These are phyloP conservation scores for Morus bassanus DNA, from an alignment of 2,797 vertebrate genomes.

Conservation along the genomic window DNA sequence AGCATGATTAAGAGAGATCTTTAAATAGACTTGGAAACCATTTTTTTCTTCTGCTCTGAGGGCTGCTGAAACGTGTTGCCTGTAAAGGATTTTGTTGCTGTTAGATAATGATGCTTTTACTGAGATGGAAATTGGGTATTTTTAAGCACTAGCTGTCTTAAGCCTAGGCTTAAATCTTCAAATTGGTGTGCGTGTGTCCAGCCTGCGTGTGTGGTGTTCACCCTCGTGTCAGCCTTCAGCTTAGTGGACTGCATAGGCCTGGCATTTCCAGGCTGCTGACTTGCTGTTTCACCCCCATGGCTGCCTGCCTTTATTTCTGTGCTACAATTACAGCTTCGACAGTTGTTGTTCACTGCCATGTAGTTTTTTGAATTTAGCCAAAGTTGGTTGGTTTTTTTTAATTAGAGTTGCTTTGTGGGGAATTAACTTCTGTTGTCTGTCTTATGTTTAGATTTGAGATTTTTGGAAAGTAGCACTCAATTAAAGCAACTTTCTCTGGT, in stretches of 20 bases:
- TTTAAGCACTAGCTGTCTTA: background rate
- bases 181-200: background rate
- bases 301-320: background rate
- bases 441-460: background rate
- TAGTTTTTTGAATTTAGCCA: background rate
- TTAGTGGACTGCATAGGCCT: accelerated
- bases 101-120: background rate
- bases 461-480: background rate
- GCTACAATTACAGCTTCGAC: background rate
- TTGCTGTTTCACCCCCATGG: no score
- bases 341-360: background rate
- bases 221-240: background rate
- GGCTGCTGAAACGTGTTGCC: background rate
- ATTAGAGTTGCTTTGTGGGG: background rate
- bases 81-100: background rate
- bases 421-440: background rate
- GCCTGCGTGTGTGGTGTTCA: background rate
- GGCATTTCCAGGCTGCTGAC: background rate
- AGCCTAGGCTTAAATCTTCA: background rate
- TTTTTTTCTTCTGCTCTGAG: background rate
- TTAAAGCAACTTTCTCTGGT: background rate
- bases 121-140: background rate
- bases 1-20: background rate
- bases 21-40: background rate
- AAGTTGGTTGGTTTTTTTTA: background rate